Percentiles rank a stretch among this genome's conserved stretches.
Evolutionary conservation across 2,797 vertebrate species (phyloP).

Genomic region (Squalus acanthias): DNA sequence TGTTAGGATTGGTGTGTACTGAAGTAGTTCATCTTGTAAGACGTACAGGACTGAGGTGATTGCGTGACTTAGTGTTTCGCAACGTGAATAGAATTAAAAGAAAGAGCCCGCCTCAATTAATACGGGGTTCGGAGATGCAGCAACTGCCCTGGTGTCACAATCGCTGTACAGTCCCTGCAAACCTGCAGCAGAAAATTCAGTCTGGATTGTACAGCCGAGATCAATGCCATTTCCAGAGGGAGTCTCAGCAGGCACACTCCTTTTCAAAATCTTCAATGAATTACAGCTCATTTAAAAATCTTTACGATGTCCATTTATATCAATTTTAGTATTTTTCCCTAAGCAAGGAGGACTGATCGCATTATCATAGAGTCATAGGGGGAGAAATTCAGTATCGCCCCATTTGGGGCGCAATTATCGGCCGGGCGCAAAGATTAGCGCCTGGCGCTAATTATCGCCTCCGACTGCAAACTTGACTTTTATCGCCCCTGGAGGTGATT

Average conservation of each 20-base stretch:
- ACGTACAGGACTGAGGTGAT: not conserved
- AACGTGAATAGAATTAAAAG: not conserved
- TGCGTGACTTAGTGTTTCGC: too few relatives aligned
- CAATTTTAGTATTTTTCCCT: too few relatives aligned
- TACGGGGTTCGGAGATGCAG: not conserved
- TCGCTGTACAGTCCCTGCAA: too few relatives aligned
- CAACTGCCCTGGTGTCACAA: not conserved
- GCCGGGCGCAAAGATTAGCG: too few relatives aligned
- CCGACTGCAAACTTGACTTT: too few relatives aligned
- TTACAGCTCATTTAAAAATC: not conserved
- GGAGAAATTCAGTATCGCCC: too few relatives aligned
- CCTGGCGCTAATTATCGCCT: too few relatives aligned
- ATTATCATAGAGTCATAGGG: too few relatives aligned
- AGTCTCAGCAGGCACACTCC: not conserved
- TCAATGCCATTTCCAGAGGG: not conserved
- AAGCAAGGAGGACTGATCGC: too few relatives aligned
- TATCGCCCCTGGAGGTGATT: too few relatives aligned
- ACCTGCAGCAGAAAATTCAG: too few relatives aligned
- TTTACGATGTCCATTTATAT: not conserved
- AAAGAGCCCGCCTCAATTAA: not conserved
- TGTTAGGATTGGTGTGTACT: not conserved
- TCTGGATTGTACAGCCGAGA: not conserved
- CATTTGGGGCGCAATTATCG: too few relatives aligned
- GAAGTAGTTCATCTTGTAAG: not conserved
- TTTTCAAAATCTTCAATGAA: not conserved